Base-by-base conservation (phyloP, 2,113 vertebrate species). In the Muntiacus reevesi region DNA sequence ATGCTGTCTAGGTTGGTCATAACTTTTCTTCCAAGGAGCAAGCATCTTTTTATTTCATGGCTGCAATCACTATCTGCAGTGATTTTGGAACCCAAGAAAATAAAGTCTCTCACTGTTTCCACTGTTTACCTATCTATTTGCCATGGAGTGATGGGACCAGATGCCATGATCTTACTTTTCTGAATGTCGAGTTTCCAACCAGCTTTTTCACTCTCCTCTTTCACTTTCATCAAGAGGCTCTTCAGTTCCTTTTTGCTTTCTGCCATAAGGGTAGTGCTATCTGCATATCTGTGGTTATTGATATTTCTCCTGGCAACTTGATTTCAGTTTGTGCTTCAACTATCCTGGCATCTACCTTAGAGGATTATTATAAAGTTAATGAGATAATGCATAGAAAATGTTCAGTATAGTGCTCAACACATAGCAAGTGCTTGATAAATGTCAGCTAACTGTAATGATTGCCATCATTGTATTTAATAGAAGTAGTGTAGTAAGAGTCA, bases 171-270 rank as follows among this genome's bases (percentile, higher is more conserved):
- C 33, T 67, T n/a, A 67, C 16, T 67, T 67, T 67, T 67, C 62
- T 19, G n/a, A n/a, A n/a, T 67, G 16, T 67, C 15, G 7, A n/a
- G 62, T n/a, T 67, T 67, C n/a, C 33, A n/a, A n/a, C 62, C 33
- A 67, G 33, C 33, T 67, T 67, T n/a, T 67, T 19, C 62, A 67
- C 33, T n/a, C 62, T 67, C 62, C 16, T 67, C 33, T 67, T 67
- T n/a, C 62, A 67, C 62, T 67, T 67, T n/a, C 33, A 67, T 67
- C 33, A n/a, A n/a, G 62, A 67, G 33, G 2, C 8, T 67, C 16
- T 67, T 67, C 33, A 19, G 3, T n/a, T 67, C 8, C 4, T 67
- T 19, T n/a, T 19, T 0, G 0, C 2, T 19, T n/a, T 67, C 62
- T 67, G 62, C 62, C 16, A 19, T 67, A n/a, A 19, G 33, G 33